Evolutionary conservation across 2,113 vertebrate genomes (phyloP).

Genomic region (Strix uralensis): DNA sequence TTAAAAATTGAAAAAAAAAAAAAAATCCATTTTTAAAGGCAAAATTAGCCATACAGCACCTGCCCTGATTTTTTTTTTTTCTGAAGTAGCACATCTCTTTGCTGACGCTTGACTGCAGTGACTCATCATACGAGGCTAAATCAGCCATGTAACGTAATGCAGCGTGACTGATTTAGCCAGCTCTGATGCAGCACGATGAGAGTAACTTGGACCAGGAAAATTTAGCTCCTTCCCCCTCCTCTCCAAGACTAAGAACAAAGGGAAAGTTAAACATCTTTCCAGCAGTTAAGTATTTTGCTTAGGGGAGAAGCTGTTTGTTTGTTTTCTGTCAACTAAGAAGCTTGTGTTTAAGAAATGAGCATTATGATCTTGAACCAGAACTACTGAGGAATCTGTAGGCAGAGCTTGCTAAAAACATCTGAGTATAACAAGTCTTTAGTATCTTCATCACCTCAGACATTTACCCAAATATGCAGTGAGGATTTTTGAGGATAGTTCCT

Average conservation of each 20-base stretch:
- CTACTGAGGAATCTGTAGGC: neutral
- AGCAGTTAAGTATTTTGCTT: neutral
- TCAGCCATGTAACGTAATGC: conserved; percentile 57
- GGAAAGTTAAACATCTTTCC: conserved; percentile 6
- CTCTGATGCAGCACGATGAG: conserved; percentile 51
- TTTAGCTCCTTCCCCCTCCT: neutral
- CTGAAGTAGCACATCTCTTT: conserved; percentile 43
- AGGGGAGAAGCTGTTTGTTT: neutral
- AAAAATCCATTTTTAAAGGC: neutral
- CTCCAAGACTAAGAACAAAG: conserved; percentile 15
- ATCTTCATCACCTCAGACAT: neutral
- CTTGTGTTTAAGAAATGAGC: neutral
- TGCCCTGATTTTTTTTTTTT: neutral
- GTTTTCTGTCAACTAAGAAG: neutral
- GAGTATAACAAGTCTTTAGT: neutral
- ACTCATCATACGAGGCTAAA: conserved; percentile 62
- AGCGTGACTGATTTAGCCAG: conserved; percentile 55
- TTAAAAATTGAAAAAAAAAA: neutral
- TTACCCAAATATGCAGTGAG: neutral
- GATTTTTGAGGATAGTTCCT: neutral
- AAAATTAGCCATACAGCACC: neutral
- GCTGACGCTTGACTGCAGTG: conserved; percentile 55
- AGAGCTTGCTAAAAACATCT: neutral
- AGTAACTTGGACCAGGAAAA: conserved; percentile 21
- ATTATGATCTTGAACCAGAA: neutral